These are phyloP conservation scores for Drosophila arawakana DNA, from an alignment of 1,140 invertebrate species.

Conservation along the genomic window DNA sequence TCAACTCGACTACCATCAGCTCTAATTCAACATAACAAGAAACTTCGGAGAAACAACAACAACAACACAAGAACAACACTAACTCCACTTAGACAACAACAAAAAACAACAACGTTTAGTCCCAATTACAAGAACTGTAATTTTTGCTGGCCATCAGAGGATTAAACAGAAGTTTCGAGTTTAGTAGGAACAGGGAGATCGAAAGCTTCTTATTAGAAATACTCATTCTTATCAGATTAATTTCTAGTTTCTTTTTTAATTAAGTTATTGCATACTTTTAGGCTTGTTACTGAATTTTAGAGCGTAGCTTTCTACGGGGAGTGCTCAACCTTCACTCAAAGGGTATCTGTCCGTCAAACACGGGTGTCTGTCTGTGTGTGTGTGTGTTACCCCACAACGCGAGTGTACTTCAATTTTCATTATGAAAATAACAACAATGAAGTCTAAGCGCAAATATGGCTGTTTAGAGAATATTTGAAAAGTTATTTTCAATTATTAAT, in stretches of 20 bases:
- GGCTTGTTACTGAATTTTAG: conserved; percentile 27
- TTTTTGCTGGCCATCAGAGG: conserved; percentile 6
- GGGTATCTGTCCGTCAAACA: conserved; percentile 1
- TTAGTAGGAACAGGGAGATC: neutral
- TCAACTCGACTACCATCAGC: conserved; percentile 67
- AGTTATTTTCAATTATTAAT: conserved; percentile 74
- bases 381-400: conserved; percentile 39
- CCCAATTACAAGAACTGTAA: conserved; percentile 25
- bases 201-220: conserved; percentile 1
- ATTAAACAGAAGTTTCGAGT: conserved; percentile 4
- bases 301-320: conserved; percentile 15
- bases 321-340: conserved; percentile 16
- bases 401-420: conserved; percentile 71
- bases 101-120: conserved; percentile 29
- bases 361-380: neutral
- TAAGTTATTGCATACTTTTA: conserved; percentile 61
- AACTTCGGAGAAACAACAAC: conserved; percentile 58
- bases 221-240: conserved; percentile 18
- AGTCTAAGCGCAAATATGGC: conserved; percentile 84
- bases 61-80: conserved; percentile 57
- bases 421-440: conserved; percentile 84
- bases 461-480: conserved; percentile 84
- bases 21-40: conserved; percentile 82
- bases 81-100: conserved; percentile 60
- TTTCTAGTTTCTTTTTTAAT: conserved; percentile 30